Percentiles rank a stretch among this genome's conserved stretches.
Conservation (phyloP, 2,797 vertebrate species). For the Spondyliosoma cantharus region DNA sequence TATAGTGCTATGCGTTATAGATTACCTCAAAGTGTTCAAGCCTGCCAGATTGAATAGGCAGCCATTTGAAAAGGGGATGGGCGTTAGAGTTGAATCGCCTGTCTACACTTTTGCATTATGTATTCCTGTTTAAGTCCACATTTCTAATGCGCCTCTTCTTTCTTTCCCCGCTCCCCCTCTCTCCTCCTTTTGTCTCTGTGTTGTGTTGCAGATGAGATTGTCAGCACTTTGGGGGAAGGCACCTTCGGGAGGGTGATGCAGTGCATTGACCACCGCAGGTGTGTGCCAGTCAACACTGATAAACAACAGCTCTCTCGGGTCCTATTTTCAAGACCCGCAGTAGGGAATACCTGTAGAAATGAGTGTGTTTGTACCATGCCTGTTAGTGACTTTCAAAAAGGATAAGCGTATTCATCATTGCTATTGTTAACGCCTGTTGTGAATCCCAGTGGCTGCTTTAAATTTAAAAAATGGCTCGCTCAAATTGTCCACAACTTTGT, state of each 20-base stretch:
- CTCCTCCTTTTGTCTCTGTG: constrained; percentile 79
- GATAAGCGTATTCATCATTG: not conserved
- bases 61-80: constrained; percentile 68
- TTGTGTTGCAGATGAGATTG: constrained; percentile 93
- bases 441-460: not conserved
- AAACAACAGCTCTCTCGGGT: constrained; percentile 10
- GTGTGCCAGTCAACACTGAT: constrained; percentile 45
- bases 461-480: not conserved
- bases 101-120: constrained; percentile 70
- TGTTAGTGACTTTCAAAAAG: not conserved
- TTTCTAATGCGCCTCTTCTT: constrained; percentile 76
- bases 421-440: not conserved
- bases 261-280: constrained; percentile 97
- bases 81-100: constrained; percentile 73
- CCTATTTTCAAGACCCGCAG: not conserved
- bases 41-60: constrained; percentile 69
- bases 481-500: not conserved
- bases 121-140: constrained; percentile 49
- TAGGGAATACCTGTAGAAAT: not conserved
- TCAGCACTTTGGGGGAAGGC: constrained; percentile 96
- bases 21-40: constrained; percentile 40
- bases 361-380: not conserved
- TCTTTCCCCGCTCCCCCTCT: constrained; percentile 72
- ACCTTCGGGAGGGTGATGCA: constrained; percentile 98
- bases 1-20: constrained; percentile 46